These are phyloP conservation scores for Cuniculus paca DNA, from an alignment of 2,797 vertebrate species.

Conservation along the genomic window DNA sequence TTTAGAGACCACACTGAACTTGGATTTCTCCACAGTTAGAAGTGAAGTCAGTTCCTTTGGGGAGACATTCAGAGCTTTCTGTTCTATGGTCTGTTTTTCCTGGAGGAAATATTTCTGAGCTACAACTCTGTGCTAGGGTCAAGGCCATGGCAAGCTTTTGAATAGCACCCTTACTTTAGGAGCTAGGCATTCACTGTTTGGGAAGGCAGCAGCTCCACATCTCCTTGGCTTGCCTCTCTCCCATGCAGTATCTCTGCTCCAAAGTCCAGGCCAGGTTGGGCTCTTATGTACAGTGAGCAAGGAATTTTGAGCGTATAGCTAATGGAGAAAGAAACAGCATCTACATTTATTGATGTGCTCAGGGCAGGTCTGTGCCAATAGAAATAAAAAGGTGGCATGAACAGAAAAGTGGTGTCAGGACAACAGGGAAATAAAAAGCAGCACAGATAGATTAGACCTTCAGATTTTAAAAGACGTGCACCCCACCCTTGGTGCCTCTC, in stretches of 20 bases:
- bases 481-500: not conserved
- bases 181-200: not conserved
- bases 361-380: not conserved
- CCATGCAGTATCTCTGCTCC: not conserved
- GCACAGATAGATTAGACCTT: not conserved
- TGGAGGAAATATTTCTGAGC: not conserved
- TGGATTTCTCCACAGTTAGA: conserved; percentile 23
- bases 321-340: not conserved
- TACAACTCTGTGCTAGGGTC: not conserved
- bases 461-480: not conserved
- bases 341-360: not conserved
- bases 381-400: not conserved
- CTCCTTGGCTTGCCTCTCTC: not conserved
- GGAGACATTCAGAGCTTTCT: not conserved
- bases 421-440: not conserved
- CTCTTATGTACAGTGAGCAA: not conserved
- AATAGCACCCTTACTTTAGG: not conserved
- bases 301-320: not conserved
- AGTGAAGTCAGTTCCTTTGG: conserved; percentile 16
- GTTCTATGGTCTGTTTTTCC: not conserved
- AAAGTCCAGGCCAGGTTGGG: not conserved
- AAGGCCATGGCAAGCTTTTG: conserved; percentile 15
- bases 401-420: not conserved
- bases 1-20: not conserved
- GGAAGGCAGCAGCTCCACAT: not conserved